phyloP scores from a whole-genome alignment of 2,113 vertebrate species.

The Phocoena phocoena region DNA sequence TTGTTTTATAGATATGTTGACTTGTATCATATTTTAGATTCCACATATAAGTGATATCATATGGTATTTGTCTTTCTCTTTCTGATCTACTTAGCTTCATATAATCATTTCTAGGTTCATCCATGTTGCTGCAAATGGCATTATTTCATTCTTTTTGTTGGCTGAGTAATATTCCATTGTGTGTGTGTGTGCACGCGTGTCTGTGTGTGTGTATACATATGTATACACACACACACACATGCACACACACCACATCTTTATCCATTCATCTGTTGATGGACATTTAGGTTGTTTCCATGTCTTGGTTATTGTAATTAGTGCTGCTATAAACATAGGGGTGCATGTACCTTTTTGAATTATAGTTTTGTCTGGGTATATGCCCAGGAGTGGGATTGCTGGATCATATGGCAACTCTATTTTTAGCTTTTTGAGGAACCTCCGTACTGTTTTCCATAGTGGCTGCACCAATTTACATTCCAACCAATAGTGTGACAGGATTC shows the following conservation, averaged over 20 bases:
- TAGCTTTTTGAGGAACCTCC: not conserved
- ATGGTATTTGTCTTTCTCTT: not conserved
- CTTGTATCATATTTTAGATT: not conserved
- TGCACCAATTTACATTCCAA: not conserved
- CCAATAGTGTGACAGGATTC: not conserved
- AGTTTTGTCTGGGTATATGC: not conserved
- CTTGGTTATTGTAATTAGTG: not conserved
- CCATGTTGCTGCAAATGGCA: not conserved
- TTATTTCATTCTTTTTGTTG: not conserved
- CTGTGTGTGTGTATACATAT: fast-evolving
- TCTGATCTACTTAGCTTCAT: not conserved
- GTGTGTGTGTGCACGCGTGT: no score
- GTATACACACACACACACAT: fast-evolving
- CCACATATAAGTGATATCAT: not conserved
- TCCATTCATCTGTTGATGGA: not conserved
- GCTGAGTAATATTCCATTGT: not conserved
- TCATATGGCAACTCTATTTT: not conserved
- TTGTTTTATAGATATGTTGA: not conserved
- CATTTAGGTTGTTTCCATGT: not conserved
- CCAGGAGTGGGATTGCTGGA: not conserved
- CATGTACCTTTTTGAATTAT: not conserved
- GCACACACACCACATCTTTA: not conserved
- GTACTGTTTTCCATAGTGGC: not conserved
- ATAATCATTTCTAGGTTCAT: not conserved
- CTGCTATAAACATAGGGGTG: no score